These are phyloP conservation scores for Gambusia holbrooki DNA, from an alignment of 2,113 vertebrate species.

Conservation along the genomic window DNA sequence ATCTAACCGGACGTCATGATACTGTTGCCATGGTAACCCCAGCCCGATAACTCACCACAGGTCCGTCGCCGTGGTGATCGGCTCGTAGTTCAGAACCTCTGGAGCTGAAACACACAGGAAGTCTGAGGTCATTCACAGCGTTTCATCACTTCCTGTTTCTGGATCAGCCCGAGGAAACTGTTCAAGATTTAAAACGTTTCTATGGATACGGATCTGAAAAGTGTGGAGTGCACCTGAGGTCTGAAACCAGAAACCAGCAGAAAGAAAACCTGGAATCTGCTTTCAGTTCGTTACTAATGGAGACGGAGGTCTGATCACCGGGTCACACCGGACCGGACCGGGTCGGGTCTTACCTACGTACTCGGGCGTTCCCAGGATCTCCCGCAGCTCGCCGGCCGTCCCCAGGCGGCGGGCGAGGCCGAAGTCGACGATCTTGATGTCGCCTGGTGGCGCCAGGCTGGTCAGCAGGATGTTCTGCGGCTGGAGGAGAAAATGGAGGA, in stretches of 20 bases:
- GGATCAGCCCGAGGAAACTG: no score
- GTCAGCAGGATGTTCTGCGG: conserved; percentile 96
- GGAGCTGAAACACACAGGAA: conserved; percentile 82
- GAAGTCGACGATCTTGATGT: conserved; percentile 97
- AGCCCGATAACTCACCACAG: conserved; percentile 85
- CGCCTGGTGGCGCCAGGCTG: conserved; percentile 87
- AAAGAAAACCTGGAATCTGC: no score
- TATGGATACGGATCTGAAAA: no score
- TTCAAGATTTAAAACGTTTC: no score
- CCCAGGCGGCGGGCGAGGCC: conserved; percentile 93
- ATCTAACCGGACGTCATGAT: no score
- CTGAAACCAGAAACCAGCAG: no score
- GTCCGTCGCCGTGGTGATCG: conserved; percentile 96
- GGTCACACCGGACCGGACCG: no score
- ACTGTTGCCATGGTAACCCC: no score
- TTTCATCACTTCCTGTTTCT: no score
- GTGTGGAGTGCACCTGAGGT: no score
- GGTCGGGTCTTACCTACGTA: conserved; percentile 87
- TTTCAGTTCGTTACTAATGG: no score
- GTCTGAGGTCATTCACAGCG: background rate
- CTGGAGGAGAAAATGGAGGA: conserved; percentile 65
- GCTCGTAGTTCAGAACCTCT: conserved; percentile 97
- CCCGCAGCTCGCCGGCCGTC: conserved; percentile 84
- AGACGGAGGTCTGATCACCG: no score
- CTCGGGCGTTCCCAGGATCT: conserved; percentile 95